Evolutionary conservation across 2,113 vertebrate genomes (phyloP), one percentile per base, ranked within the genome.

Genomic region (Fulmarus glacialis): DNA sequence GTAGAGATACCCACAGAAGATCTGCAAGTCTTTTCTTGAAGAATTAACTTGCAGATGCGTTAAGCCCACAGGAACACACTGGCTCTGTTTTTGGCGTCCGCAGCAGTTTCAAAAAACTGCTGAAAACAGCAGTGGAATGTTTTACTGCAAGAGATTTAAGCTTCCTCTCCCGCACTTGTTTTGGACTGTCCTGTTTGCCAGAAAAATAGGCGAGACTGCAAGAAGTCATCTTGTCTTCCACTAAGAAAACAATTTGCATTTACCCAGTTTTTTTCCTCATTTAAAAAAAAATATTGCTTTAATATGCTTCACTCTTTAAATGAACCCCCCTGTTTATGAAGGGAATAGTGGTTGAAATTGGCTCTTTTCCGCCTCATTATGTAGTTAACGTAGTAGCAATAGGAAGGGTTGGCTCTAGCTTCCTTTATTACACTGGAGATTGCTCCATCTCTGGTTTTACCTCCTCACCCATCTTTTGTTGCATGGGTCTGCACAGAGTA

Each of bases 101-200:
- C 62, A 59, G 62, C 53, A 89, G 84, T 94, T 96, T 97, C 91
- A 97, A 96, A 97, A 94, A 96, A 93, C 91, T 94, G 93, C 95
- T 97, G 97, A 96, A 96, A 97, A 95, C 95, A 92, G 93, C 96
- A 96, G 84, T 97, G 95, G 96, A 97, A 97, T 90, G 94, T 97
- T 97, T 97, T 97, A 97, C 95, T 97, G 97, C 85, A 88, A 90
- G 82, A 96, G 89, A 86, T 93, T 93, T 88, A 91, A 96, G 91
- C 91, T 96, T 93, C 96, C 91, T 96, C 74, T 94, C 90, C 93
- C 94, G 93, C 94, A 97, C 95, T 97, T 97, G 95, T 91, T 97
- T 97, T 97, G 87, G 90, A 88, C 82, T 12, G 26, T 50, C 50
- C 55, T 66, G 38, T 94, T 94, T 94, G 94, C 94, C 94, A 95